phyloP scores from a whole-genome alignment of 2,113 vertebrate genomes.

The Pelvicachromis taeniatus region DNA sequence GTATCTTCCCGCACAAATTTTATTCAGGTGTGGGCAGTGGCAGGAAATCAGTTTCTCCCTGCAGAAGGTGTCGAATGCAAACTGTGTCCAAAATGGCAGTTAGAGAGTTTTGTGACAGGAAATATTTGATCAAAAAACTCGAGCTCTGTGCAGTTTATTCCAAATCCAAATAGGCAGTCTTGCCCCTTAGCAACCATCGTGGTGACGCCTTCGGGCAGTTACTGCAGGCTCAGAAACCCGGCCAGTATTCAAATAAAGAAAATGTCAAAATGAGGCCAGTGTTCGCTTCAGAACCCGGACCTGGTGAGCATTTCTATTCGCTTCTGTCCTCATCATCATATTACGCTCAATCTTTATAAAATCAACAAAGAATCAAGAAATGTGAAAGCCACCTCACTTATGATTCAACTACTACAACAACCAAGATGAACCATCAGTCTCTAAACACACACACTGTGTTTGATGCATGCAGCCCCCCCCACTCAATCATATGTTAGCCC shows the following conservation, averaged over 20 bases:
- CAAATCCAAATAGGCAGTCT: neutral
- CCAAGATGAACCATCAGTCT: neutral
- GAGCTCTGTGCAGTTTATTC: neutral
- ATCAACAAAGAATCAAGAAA: neutral
- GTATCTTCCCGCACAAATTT: neutral
- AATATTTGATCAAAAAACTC: neutral
- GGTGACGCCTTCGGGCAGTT: neutral
- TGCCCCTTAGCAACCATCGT: neutral
- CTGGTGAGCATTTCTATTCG: neutral
- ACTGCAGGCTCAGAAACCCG: neutral
- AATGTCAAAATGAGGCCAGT: neutral
- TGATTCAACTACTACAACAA: neutral
- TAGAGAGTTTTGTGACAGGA: neutral
- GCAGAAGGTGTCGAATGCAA: slow-evolving; percentile 2
- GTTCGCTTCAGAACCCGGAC: neutral
- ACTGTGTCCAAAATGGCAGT: neutral
- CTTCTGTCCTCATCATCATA: neutral
- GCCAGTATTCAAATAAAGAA: neutral
- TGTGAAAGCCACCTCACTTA: neutral
- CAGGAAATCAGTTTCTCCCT: neutral
- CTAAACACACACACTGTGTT: neutral
- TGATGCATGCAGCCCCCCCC: too few species aligned
- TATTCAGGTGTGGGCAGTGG: neutral
- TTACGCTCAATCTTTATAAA: neutral
- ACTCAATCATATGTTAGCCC: neutral